Evolutionary conservation across 2,797 vertebrate genomes (phyloP).

Genomic region (Lepus oiostolus): DNA sequence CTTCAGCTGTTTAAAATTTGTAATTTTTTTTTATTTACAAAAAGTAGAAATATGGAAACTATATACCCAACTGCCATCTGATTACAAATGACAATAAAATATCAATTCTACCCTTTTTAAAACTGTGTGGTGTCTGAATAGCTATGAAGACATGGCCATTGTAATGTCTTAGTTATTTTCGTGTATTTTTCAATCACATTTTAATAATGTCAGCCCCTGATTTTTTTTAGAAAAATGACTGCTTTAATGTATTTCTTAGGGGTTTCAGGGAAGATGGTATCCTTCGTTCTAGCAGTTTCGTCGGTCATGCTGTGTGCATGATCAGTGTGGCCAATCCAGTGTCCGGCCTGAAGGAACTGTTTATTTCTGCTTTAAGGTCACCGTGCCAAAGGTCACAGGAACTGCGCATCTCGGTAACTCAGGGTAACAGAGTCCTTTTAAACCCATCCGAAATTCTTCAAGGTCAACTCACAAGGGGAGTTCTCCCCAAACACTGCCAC

Average conservation of each 20-base stretch:
- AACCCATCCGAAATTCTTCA: background rate
- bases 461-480: background rate
- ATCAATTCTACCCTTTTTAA: constrained; percentile 84
- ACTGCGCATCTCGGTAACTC: background rate
- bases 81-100: constrained; percentile 89
- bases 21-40: constrained; percentile 89
- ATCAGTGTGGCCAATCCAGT: background rate
- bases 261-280: background rate
- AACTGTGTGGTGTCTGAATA: constrained; percentile 67
- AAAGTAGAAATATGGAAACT: constrained; percentile 78
- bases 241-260: background rate
- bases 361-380: background rate
- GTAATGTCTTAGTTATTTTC: constrained; percentile 27
- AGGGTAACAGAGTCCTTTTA: background rate
- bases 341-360: background rate
- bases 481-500: background rate
- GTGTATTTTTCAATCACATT: background rate
- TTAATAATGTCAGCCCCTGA: background rate
- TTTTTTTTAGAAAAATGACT: background rate
- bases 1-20: constrained; percentile 82
- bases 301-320: background rate
- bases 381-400: background rate
- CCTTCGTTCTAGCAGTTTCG: background rate
- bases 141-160: background rate
- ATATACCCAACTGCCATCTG: constrained; percentile 75